Base-by-base conservation (phyloP, 2,888 invertebrate genomes). In the Ormyrus rosae region DNA sequence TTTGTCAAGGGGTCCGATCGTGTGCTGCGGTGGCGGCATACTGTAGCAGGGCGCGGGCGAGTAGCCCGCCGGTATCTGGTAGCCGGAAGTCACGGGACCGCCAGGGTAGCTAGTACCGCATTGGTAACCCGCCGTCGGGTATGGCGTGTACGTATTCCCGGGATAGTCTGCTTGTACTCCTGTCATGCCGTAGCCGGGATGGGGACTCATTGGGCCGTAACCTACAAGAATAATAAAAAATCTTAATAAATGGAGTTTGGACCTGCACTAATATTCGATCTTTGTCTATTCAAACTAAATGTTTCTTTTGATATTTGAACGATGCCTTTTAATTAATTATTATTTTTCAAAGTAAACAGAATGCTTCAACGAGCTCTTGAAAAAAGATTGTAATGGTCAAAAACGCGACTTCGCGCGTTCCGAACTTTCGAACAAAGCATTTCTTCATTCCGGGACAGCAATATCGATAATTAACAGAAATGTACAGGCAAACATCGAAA, bases 121-220 rank as follows among this genome's bases (percentile, higher is more conserved):
- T 73, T 92, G 91, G 90, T 93, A 94, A 81, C 91, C 94, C 90
- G 90, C 93, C 90, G 93, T 94, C 68, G 93, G 93, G 92, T 96
- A 92, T 88, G 96, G 91, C 89, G 95, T 91, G 93, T 96, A 92
- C 89, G 95, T 92, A 92, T 94, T 94, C 84, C 94, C 94, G 58
- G 96, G 95, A 92, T 96, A 96, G 91, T 96, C 96, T 56, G 96
- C 94, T 89, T 95, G 95, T 69, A 94, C 94, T 50, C 94, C 95
- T 78, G 91, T 92, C 92, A 96, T 95, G 0, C 96, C 96, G 90
- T 96, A 96, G 7, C 96, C 96, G 5, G 96, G 96, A 91, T 96
- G 96, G 10, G 96, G 96, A 90, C 96, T 96, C 90, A 95, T 95
- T 50, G 95, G 94, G 53, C 95, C 95, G 90, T 97, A 96, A 83